phyloP scores from a whole-genome alignment of 2,797 vertebrate genomes.

The Stomatorhinus walkeri region DNA sequence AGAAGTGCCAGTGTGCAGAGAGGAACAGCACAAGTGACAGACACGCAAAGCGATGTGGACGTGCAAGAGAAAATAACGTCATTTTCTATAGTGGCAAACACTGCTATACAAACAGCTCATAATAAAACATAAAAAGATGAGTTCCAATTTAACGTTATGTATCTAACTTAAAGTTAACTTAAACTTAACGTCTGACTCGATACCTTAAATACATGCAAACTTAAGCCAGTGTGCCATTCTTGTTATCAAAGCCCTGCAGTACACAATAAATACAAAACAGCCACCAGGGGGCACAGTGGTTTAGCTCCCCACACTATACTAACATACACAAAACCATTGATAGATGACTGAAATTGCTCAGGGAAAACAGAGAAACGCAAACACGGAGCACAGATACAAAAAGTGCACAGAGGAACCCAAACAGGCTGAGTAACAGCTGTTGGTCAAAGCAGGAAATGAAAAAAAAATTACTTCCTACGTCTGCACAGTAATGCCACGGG shows the following conservation, averaged over 20 bases:
- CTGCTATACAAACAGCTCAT: not conserved
- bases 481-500: not conserved
- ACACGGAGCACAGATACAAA: constrained; percentile 42
- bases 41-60: not conserved
- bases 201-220: not conserved
- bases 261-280: not conserved
- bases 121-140: not conserved
- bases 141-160: not conserved
- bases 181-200: not conserved
- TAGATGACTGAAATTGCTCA: not conserved
- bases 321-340: not conserved
- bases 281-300: not conserved
- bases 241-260: not conserved
- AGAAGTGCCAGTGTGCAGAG: not conserved
- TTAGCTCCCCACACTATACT: not conserved
- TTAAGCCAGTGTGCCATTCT: not conserved
- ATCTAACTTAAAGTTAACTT: not conserved
- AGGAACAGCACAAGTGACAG: not conserved
- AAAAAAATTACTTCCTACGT: not conserved
- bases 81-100: not conserved
- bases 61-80: not conserved
- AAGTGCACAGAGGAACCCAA: constrained; percentile 31
- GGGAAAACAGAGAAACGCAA: not conserved
- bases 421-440: not conserved
- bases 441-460: constrained; percentile 6